Evolutionary conservation across 1,140 invertebrate species (phyloP), one percentile per base, ranked within the genome.

Genomic region (Argopecten irradians): DNA sequence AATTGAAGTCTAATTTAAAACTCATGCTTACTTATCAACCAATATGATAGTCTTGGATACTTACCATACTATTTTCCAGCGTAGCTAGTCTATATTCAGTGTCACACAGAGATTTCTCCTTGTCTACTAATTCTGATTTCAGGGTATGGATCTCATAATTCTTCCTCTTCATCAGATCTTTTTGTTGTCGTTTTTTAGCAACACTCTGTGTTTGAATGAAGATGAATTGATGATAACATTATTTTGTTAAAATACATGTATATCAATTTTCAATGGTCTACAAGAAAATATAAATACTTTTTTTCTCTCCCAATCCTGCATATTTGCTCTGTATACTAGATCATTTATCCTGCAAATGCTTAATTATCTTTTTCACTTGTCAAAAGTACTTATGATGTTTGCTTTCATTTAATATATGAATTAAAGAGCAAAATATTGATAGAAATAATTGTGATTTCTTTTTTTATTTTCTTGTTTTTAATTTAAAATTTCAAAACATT

Each of bases 91-190:
- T 90, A 85, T 92, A 92, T 41, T 92, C 90, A 28, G 90, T 89
- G 28, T 93, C 90, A 86, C 89, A 92, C 36, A 95, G 88, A 83
- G 93, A 84, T 41, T 90, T 86, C 83, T 95, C 94, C 86, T 94
- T 94, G 13, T 90, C 90, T 55, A 91, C 91, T 34, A 95, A 86
- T 88, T 95, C 94, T 35, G 92, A 88, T 90, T 95, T 95, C 43
- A 95, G 89, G n/a, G 93, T 93, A 83, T 92, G 93, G 22, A 95
- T 95, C 92, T 95, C 94, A 87, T 95, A 95, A 83, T 95, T 95
- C 89, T 94, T 95, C 22, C 93, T 91, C 85, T 93, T 94, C 19
- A 94, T 85, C 35, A 93, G 88, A 84, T 95, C 95, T 34, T 91
- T 92, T 43, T 92, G 89, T 13, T 86, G 87, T 90, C 92, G 93